phyloP scores from a whole-genome alignment of 2,888 invertebrate genomes.

The Adineta ricciae region DNA sequence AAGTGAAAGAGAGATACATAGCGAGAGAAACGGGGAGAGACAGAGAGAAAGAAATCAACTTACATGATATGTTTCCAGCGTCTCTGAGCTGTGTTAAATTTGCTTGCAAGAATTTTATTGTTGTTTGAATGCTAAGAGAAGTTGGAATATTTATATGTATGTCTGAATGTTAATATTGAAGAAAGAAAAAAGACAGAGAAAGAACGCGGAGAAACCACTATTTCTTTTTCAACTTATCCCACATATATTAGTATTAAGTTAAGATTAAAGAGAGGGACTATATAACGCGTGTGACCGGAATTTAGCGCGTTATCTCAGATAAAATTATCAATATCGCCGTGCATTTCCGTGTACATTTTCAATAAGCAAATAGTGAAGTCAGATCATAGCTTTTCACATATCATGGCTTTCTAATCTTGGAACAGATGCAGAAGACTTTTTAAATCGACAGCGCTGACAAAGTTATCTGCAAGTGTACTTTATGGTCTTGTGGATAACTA shows the following conservation, averaged over 20 bases:
- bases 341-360: neutral
- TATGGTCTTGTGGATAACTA: too few relatives aligned
- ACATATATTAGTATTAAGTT: too few relatives aligned
- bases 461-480: too few relatives aligned
- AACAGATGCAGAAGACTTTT: neutral
- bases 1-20: neutral
- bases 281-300: neutral
- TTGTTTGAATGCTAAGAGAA: neutral
- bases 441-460: too few relatives aligned
- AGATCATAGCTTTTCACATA: neutral
- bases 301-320: neutral
- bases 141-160: neutral
- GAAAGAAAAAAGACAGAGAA: neutral
- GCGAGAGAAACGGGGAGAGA: too few relatives aligned
- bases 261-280: too few relatives aligned
- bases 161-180: neutral
- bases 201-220: neutral
- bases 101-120: neutral
- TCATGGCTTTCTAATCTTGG: neutral
- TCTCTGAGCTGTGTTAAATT: neutral
- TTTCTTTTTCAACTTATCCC: too few relatives aligned
- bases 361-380: neutral
- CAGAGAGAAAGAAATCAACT: neutral
- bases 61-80: neutral
- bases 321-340: neutral